Base-by-base conservation (phyloP, 2,113 vertebrate genomes). In the Narcine bancroftii region DNA sequence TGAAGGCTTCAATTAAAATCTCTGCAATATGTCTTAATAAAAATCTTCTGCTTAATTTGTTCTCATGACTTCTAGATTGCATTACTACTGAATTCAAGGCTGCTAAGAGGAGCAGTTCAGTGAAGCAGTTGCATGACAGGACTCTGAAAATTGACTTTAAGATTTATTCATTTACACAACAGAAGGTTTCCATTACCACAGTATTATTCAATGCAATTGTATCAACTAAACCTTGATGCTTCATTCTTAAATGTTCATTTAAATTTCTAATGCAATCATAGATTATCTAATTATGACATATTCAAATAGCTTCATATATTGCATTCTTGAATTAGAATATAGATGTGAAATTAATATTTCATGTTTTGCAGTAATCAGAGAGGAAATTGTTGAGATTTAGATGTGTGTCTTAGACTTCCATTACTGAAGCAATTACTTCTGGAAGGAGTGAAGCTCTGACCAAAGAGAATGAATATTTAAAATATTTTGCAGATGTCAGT, bases 261-360 rank as follows among this genome's bases (percentile, higher is more conserved):
- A 69, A 91, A 91, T 69, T 91, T 91, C 89, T 69, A 91, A 91
- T 91, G 89, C 65, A 91, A 91, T 91, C 87, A 91, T 65, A 65
- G 89, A 91, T 91, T 45, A 91, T 91, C 89, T 91, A 91, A 91
- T 91, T 91, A 91, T 21, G 26, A 66, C 71, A 47, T 89, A 91
- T 66, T 91, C 89, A 71, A 91, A 69, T 47, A 15, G 65, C 63
- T 91, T 47, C 42, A 71, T 69, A 91, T 26, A 65, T 65, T 19
- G 26, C 56, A 45, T 33, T 15, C 89, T 71, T 69, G 65, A 69
- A 91, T 29, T 45, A 69, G 89, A 91, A 69, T 91, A 91, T 69
- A 33, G 89, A 91, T 71, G 89, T 91, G 89, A 47, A 47, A 91
- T 91, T 69, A 71, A 91, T 91, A 91, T 66, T 91, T 91, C 89